phyloP scores from a whole-genome alignment of 2,113 vertebrate genomes.

The Castor canadensis region DNA sequence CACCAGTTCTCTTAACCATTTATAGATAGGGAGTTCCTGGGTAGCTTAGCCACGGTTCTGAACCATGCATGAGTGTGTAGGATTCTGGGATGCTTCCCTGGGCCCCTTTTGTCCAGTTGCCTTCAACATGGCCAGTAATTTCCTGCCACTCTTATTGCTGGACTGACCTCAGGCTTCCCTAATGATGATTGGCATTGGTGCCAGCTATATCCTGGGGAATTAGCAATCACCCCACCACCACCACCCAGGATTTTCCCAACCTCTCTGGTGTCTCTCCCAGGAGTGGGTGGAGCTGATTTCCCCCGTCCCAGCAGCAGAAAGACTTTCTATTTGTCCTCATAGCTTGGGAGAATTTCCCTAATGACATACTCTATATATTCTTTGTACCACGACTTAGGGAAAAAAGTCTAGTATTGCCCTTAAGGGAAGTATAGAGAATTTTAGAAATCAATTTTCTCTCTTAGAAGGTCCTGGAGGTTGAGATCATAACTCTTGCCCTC shows the following conservation, averaged over 20 bases:
- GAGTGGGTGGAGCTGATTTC: neutral
- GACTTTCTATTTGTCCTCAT: neutral
- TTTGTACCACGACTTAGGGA: neutral
- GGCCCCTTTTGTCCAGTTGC: neutral
- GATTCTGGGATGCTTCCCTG: too few species aligned
- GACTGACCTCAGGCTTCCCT: neutral
- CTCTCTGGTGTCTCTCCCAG: neutral
- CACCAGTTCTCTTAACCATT: neutral
- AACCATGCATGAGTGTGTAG: neutral
- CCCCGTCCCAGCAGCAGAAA: neutral
- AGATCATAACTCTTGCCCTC: neutral
- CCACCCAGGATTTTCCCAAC: neutral
- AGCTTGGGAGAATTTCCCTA: neutral
- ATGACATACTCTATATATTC: neutral
- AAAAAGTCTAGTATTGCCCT: neutral
- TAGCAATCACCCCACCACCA: too few species aligned
- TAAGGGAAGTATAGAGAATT: neutral
- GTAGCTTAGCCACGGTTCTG: neutral
- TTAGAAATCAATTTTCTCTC: neutral
- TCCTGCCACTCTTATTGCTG: neutral
- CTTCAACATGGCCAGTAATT: neutral
- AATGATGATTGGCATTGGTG: neutral
- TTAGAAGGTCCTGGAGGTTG: neutral
- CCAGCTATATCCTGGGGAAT: neutral
- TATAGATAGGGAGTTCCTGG: too few species aligned